Evolutionary conservation across 2,113 vertebrate genomes (phyloP).

Genomic region (Pimephales promelas): DNA sequence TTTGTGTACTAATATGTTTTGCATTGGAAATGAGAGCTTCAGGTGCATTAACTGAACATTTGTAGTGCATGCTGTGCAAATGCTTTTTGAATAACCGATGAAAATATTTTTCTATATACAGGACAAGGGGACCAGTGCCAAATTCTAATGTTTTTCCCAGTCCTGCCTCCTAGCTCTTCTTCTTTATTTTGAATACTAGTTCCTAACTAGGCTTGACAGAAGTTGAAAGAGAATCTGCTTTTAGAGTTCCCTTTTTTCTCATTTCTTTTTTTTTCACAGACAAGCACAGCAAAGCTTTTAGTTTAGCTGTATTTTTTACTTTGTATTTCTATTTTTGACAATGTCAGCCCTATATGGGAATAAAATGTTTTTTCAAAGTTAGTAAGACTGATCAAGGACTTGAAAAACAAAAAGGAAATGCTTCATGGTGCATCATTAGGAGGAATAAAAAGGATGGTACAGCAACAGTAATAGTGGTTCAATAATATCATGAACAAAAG

Average conservation of each 20-base stretch:
- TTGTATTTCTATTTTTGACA: neutral
- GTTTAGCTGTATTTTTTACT: neutral
- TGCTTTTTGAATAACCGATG: neutral
- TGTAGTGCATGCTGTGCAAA: neutral
- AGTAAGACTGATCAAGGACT: neutral
- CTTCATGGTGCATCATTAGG: neutral
- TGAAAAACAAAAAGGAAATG: neutral
- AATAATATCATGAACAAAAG: neutral
- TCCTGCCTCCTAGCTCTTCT: neutral
- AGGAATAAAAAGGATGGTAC: neutral
- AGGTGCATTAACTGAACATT: too few species aligned
- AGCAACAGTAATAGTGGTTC: neutral
- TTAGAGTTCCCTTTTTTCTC: neutral
- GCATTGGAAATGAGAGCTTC: neutral
- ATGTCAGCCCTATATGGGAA: neutral
- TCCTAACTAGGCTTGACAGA: neutral
- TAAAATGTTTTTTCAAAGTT: neutral
- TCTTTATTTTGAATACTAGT: neutral
- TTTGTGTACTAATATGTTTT: neutral
- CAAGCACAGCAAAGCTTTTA: neutral
- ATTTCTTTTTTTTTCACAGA: neutral
- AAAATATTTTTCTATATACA: neutral
- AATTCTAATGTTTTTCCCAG: neutral
- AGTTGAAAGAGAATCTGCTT: neutral
- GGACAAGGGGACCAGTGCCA: neutral